These are phyloP conservation scores for Labroides dimidiatus DNA, from an alignment of 2,797 vertebrate genomes.

Conservation along the genomic window DNA sequence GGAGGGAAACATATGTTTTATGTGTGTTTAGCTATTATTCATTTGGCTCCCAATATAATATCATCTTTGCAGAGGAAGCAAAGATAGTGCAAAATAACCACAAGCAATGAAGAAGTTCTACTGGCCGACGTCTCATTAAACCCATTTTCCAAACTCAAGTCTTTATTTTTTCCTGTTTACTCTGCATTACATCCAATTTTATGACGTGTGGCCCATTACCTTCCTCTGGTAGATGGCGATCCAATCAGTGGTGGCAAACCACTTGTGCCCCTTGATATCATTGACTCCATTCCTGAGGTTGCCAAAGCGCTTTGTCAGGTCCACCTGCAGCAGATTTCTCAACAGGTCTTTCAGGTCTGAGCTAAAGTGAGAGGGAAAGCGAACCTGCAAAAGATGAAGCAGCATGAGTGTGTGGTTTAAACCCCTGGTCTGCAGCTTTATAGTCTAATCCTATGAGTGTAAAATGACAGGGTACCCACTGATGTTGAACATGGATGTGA, in stretches of 20 bases:
- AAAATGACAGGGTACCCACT: neutral
- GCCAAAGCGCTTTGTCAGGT: constrained; percentile 98
- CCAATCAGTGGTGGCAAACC: constrained; percentile 99
- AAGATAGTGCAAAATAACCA: constrained; percentile 31
- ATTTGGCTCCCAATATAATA: neutral
- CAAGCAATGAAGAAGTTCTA: constrained; percentile 5
- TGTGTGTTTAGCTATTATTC: constrained; percentile 10
- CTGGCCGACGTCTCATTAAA: constrained; percentile 24
- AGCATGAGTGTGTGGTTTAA: neutral
- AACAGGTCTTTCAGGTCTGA: constrained; percentile 98
- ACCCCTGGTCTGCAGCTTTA: too few relatives aligned
- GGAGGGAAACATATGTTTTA: neutral
- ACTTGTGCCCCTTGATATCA: constrained; percentile 99
- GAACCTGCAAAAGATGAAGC: constrained; percentile 84
- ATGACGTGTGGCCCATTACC: constrained; percentile 78
- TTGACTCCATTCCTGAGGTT: constrained; percentile 99
- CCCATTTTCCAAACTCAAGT: neutral
- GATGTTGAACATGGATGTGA: constrained; percentile 1
- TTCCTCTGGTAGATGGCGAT: constrained; percentile 99
- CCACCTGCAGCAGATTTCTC: constrained; percentile 98
- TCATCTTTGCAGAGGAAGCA: constrained; percentile 11
- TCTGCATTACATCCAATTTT: too few relatives aligned
- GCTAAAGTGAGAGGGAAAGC: constrained; percentile 99
- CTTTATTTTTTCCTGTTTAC: too few relatives aligned
- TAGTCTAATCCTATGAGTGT: neutral